Percentiles rank a stretch among this genome's conserved stretches.
These are phyloP conservation scores for Heliconius ismenius DNA, from an alignment of 2,888 invertebrate genomes.

Conservation along the genomic window DNA sequence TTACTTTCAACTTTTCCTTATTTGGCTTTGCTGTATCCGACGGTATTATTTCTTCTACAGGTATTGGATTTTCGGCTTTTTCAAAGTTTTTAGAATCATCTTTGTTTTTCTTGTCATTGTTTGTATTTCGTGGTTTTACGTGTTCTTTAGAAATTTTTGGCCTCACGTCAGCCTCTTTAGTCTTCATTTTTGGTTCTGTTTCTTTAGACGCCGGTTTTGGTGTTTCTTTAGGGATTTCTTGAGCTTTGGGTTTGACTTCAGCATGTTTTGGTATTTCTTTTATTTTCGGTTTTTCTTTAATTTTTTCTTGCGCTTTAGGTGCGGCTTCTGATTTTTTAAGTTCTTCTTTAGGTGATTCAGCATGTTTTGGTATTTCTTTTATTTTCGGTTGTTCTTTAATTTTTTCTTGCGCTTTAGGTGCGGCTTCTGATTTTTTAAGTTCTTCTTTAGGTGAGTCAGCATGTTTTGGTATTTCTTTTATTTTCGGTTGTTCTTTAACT, in stretches of 20 bases:
- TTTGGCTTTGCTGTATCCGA: constrained; percentile 79
- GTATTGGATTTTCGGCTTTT: constrained; percentile 59
- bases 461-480: constrained; percentile 36
- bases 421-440: constrained; percentile 52
- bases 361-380: constrained; percentile 33
- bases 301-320: constrained; percentile 43
- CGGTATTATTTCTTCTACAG: constrained; percentile 80
- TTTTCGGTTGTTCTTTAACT: constrained; percentile 39
- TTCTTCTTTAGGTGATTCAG: constrained; percentile 24
- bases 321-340: constrained; percentile 43
- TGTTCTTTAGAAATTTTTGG: constrained; percentile 30
- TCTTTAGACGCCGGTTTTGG: constrained; percentile 49
- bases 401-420: constrained; percentile 21
- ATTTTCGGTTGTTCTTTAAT: constrained; percentile 22
- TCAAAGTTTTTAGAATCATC: background rate
- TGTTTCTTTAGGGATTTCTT: constrained; percentile 32
- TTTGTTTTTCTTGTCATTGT: background rate
- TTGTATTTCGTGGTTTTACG: background rate
- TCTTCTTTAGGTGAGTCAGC: constrained; percentile 34
- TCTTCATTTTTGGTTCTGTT: constrained; percentile 45
- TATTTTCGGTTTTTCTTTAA: constrained; percentile 39
- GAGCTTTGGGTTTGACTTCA: constrained; percentile 43
- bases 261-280: constrained; percentile 36
- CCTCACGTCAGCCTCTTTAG: constrained; percentile 45
- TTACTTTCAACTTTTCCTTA: constrained; percentile 82